Evolutionary conservation across 2,113 vertebrate species (phyloP), one percentile per base, ranked within the genome.

Genomic region (Nibea albiflora): DNA sequence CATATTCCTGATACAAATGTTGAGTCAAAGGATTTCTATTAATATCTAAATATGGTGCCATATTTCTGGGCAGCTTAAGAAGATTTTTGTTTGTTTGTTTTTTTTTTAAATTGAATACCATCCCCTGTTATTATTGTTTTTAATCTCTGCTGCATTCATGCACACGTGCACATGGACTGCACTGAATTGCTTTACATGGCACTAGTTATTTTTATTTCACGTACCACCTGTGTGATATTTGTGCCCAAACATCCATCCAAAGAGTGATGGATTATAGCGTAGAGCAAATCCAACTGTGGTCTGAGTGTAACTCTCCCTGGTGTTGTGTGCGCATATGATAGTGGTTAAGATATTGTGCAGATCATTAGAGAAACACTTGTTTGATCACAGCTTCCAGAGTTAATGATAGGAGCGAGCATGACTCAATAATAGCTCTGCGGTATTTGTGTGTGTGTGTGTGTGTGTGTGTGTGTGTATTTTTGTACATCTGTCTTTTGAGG

Each of bases 301-400:
- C 56, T 82, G 60, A 64, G 24, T 47, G 58, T 56, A 70, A 75
- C 11, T 46, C 11, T 39, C 70, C 72, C 75, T 73, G 61, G 16
- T 62, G 71, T 39, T 76, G 64, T 60, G 81, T 1, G 12, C 26
- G 17, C 90, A 88, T 84, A 49, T 91, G 88, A 90, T 90, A 83
- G 81, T 78, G 85, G 80, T 88, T 93, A 86, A 44, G 72, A 85
- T 84, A 79, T 83, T 28, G 77, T 15, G 79, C 73, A 19, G 81
- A 70, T 91, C 87, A 90, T 93, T 92, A 85, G 87, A 49, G 70
- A 73, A 90, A 90, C 80, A 83, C 89, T 89, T 90, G 83, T 92
- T 92, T 92, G 89, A 93, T 93, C 90, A 88, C 86, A 81, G 85
- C 86, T 88, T 64, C 73, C 85, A 80, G 78, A 88, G 80, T 82